phyloP scores from a whole-genome alignment of 2,113 vertebrate genomes.

The Gorilla gorilla region DNA sequence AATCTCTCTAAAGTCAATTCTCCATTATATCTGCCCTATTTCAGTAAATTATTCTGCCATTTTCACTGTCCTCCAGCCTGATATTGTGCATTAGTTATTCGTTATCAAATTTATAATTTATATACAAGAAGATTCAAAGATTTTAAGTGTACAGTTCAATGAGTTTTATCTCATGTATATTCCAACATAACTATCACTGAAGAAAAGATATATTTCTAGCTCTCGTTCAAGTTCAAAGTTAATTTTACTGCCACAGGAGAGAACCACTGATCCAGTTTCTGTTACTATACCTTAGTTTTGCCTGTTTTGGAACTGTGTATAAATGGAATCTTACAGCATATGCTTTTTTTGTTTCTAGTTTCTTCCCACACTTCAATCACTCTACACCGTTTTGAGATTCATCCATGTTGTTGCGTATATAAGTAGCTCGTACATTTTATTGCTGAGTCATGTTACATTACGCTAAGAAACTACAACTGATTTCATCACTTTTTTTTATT shows the following conservation, averaged over 20 bases:
- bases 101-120: background rate
- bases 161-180: background rate
- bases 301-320: background rate
- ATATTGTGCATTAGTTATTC: background rate
- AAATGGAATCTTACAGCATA: background rate
- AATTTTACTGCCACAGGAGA: background rate
- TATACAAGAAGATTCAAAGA: background rate
- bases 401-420: background rate
- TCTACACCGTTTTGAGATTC: background rate
- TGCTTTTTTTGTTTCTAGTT: background rate
- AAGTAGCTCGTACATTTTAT: background rate
- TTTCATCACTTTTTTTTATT: background rate
- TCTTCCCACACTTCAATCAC: background rate
- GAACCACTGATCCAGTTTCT: background rate
- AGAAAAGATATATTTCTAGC: background rate
- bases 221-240: background rate
- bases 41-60: background rate
- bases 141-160: background rate
- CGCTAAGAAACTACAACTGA: background rate
- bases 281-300: background rate
- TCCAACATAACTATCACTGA: background rate
- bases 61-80: background rate
- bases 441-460: background rate
- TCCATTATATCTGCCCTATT: background rate
- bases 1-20: background rate